Conservation (phyloP, 2,888 invertebrate genomes). For the Cheilosia soror region DNA sequence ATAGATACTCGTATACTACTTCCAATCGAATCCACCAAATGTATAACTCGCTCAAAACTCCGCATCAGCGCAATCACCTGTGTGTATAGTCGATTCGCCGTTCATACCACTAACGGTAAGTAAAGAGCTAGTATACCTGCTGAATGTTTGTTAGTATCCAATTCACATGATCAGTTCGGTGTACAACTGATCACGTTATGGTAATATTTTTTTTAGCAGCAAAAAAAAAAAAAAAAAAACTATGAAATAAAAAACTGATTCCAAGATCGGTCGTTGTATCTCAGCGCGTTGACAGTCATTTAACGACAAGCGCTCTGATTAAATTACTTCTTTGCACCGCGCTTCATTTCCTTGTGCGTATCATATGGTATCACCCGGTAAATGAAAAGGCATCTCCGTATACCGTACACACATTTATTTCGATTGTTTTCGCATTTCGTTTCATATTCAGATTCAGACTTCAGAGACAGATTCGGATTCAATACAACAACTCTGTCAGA, state of each 20-base stretch:
- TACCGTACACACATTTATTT: constrained; percentile 48
- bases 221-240: constrained; percentile 33
- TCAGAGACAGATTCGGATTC: constrained; percentile 60
- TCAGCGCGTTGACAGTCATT: constrained; percentile 73
- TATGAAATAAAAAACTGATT: constrained; percentile 22
- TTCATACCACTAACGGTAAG: constrained; percentile 65
- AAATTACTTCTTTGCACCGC: constrained; percentile 70
- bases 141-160: constrained; percentile 59
- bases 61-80: constrained; percentile 67
- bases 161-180: constrained; percentile 65
- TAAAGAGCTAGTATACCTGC: constrained; percentile 44
- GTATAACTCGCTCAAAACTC: constrained; percentile 43
- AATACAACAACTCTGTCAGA: constrained; percentile 26
- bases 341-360: constrained; percentile 73
- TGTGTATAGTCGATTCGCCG: constrained; percentile 21
- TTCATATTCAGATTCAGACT: constrained; percentile 60
- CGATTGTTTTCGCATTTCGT: constrained; percentile 63
- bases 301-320: constrained; percentile 74
- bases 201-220: constrained; percentile 51
- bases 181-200: constrained; percentile 74
- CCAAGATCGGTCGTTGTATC: constrained; percentile 61
- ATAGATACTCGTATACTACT: background rate
- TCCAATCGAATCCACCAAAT: constrained; percentile 39
- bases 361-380: constrained; percentile 60
- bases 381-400: constrained; percentile 66